Conservation (phyloP, 2,888 invertebrate genomes). For the Ochropleura leucogaster region DNA sequence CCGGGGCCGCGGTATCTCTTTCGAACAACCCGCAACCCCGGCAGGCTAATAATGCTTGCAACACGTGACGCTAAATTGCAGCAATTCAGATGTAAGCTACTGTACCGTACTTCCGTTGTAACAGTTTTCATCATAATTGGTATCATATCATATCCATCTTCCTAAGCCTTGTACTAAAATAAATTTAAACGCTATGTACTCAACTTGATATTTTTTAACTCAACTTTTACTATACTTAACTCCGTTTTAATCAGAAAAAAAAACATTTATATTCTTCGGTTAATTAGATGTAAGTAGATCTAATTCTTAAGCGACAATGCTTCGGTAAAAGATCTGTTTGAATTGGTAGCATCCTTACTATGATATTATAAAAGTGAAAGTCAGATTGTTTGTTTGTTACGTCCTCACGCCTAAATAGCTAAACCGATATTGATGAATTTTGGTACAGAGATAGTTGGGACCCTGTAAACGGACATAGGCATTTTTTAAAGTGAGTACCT, state of each 20-base stretch:
- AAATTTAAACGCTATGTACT: background rate
- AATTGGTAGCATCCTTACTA: no score
- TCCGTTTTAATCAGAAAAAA: background rate
- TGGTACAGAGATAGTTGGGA: no score
- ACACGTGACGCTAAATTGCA: slow-evolving; percentile 14
- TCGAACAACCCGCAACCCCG: no score
- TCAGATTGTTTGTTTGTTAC: no score
- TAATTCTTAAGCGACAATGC: background rate
- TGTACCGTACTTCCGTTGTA: slow-evolving; percentile 11
- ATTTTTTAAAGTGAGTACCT: no score
- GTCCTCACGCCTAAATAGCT: no score
- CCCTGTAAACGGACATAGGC: no score
- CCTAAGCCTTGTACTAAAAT: background rate
- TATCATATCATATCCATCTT: background rate
- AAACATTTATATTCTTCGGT: background rate
- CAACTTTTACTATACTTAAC: background rate
- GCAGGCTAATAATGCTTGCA: slow-evolving; percentile 10
- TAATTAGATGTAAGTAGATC: background rate
- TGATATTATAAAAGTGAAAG: no score
- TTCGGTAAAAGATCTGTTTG: background rate
- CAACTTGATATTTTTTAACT: background rate
- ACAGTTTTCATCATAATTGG: background rate
- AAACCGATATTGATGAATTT: no score
- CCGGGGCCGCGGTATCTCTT: no score
- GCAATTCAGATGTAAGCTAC: slow-evolving; percentile 17